A percentile compares a stretch with the other conserved stretches of the same genome.
Conservation (phyloP, 2,888 invertebrate species). For the Pilophorus perplexus region DNA sequence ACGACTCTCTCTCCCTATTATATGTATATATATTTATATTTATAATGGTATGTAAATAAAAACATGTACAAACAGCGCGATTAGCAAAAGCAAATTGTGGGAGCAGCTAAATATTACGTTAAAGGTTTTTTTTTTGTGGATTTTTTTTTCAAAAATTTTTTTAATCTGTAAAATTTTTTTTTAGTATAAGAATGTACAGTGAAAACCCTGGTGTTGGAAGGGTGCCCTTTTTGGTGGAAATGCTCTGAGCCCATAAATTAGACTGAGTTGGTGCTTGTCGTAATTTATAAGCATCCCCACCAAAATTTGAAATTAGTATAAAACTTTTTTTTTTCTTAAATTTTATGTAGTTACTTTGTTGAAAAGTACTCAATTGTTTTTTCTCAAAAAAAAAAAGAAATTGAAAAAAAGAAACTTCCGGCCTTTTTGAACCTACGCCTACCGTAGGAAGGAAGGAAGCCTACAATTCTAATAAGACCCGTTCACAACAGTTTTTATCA, state of each 20-base stretch:
- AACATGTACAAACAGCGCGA: slow-evolving; percentile 46
- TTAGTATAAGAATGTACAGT: background rate
- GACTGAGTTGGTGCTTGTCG: slow-evolving; percentile 35
- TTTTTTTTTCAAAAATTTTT: slow-evolving; percentile 37
- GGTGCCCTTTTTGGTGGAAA: slow-evolving; percentile 32
- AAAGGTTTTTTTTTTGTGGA: slow-evolving; percentile 36
- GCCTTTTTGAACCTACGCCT: no score
- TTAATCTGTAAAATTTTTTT: background rate
- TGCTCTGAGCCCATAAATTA: slow-evolving; percentile 43
- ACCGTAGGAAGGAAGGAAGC: slow-evolving; percentile 47
- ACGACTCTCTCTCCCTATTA: slow-evolving; percentile 41
- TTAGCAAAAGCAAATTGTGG: slow-evolving; percentile 46
- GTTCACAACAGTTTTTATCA: no score
- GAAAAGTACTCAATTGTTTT: slow-evolving; percentile 7
- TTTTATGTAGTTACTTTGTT: slow-evolving; percentile 11
- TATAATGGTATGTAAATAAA: slow-evolving; percentile 44
- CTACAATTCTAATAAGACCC: no score
- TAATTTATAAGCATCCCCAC: slow-evolving; percentile 36
- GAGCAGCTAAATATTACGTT: slow-evolving; percentile 45
- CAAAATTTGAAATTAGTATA: no score
- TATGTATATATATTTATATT: slow-evolving; percentile 43
- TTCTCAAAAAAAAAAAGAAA: background rate
- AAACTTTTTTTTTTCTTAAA: slow-evolving; percentile 19
- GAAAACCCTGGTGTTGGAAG: slow-evolving; percentile 24
- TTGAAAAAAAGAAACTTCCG: no score